Evolutionary conservation across 2,888 invertebrate species (phyloP), one percentile per base, ranked within the genome.

Genomic region (Charanyca ferruginea): DNA sequence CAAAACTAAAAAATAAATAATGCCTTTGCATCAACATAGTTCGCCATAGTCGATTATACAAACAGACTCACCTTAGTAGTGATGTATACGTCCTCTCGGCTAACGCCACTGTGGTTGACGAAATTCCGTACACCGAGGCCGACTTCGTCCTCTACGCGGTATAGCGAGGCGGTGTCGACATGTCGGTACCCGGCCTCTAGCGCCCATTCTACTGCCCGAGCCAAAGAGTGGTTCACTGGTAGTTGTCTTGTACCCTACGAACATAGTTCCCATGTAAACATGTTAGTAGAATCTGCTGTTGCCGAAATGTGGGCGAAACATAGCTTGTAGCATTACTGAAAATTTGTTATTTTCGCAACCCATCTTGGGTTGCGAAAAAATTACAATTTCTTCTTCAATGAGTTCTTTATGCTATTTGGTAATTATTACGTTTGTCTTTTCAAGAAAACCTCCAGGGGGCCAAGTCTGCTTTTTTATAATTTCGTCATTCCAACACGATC

Each of bases 151-250:
- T 98, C 98, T 70, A 98, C 98, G 51, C 96, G 93, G 87, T 98
- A 98, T 57, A 97, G 96, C n/a, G 97, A 90, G 0, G 98, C 98
- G 0, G 98, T 97, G 91, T 98, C 98, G 73, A 98, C 97, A 85
- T 98, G 98, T 42, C 97, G 96, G 89, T 98, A 98, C 1, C 98
- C 98, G 53, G 96, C 96, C 85, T 97, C 96, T 57, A 98, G 90
- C 11, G 98, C 98, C 80, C 94, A 93, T 85, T 97, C 96, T 74
- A 98, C 92, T 0, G 98, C 98, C 23, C 87, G 85, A 80, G 97
- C 97, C 60, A 98, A 91, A 84, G 93, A 92, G 73, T 91, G 90
- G 85, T 94, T 92, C 69, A 87, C 87, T 47, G 94, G 84, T 73
- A 94, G 79, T 61, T 90, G 86, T 70, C 94, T 87, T 79, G 91